phyloP scores from a whole-genome alignment of 2,797 vertebrate species.

The Acrocephalus scirpaceus region DNA sequence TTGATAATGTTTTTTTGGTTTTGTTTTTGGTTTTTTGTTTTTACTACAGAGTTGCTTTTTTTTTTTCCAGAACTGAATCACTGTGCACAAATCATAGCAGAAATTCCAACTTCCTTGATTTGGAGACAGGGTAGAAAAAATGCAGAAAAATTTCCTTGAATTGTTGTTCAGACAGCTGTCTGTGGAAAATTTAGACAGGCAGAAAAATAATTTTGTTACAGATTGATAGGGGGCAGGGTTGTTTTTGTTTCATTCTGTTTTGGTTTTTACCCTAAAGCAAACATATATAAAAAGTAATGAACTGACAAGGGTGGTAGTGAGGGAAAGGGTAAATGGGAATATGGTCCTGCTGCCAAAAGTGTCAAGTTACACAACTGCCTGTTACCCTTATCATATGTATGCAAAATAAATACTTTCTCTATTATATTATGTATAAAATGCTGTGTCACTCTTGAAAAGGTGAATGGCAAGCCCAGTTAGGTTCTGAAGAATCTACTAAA shows the following conservation, averaged over 20 bases:
- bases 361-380: neutral
- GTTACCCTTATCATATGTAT: neutral
- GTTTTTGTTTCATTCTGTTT: neutral
- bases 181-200: neutral
- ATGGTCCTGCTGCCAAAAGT: neutral
- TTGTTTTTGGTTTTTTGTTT: neutral
- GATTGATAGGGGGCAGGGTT: neutral
- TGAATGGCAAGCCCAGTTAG: neutral
- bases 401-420: neutral
- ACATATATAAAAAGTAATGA: neutral
- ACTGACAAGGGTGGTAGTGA: neutral
- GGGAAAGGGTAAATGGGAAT: neutral
- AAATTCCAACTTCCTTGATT: neutral
- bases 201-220: neutral
- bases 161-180: neutral
- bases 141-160: neutral
- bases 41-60: neutral
- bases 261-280: neutral
- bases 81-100: neutral
- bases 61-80: neutral
- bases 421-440: neutral
- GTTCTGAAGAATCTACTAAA: neutral
- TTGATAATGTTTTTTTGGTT: neutral
- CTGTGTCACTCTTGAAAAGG: neutral
- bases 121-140: neutral